A percentile compares a stretch with the other conserved stretches of the same genome.
Evolutionary conservation across 1,140 invertebrate species (phyloP).

Genomic region (Ctenoplectra terminalis): DNA sequence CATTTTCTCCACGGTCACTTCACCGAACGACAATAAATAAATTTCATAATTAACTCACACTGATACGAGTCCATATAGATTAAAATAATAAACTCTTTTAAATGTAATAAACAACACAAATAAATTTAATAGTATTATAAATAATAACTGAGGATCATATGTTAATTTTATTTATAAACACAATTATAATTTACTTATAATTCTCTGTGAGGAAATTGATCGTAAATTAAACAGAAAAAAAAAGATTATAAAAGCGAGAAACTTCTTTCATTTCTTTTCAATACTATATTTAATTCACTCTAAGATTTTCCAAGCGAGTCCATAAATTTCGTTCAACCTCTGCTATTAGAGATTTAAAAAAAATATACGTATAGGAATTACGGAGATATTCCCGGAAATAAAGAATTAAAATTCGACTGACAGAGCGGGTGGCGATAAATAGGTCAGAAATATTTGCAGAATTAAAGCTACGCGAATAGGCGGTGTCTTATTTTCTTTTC

Average conservation of each 20-base stretch:
- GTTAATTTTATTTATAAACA: no score
- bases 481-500: slow-evolving; percentile 34
- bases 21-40: slow-evolving; percentile 2
- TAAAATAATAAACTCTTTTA: no score
- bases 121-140: no score
- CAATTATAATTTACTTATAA: no score
- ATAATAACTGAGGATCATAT: no score
- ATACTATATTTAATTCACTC: neutral
- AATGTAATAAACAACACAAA: no score
- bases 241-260: neutral
- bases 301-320: neutral
- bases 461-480: slow-evolving; percentile 22
- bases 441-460: slow-evolving; percentile 16
- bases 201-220: no score
- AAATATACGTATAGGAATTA: no score
- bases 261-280: slow-evolving; percentile 11
- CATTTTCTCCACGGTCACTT: slow-evolving; percentile 1
- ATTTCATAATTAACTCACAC: no score
- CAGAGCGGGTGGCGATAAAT: neutral
- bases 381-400: neutral
- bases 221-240: no score
- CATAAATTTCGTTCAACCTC: neutral
- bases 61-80: no score
- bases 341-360: neutral
- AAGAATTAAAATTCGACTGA: neutral